Base-by-base conservation (phyloP, 2,888 invertebrate species). In the Flexamia atlantica region DNA sequence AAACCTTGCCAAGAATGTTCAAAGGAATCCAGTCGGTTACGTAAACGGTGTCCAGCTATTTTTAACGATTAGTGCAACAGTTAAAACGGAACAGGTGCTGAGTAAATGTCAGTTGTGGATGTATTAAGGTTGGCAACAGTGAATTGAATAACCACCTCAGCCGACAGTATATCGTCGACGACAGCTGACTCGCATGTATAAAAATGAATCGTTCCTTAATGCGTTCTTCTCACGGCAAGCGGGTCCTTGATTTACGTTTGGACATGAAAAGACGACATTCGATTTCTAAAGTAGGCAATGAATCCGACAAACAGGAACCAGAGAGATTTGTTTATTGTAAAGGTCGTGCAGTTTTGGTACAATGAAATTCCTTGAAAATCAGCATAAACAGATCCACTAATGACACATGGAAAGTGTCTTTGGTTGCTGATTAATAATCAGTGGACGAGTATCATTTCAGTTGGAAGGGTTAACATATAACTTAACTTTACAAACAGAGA, bases 91-190 rank as follows among this genome's bases (percentile, higher is more conserved):
- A 7, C 57, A 20, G 20, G 17, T 46, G 46, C 7, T 12, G 40
- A n/a, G 57, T 7, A 23, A 57, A 57, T 57, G 57, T 20, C 57
- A 57, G 23, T 12, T 7, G 46, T 14, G 25, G 9, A 53, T 53
- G 20, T 53, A n/a, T 53, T n/a, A n/a, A 50, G 50, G 57, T 57
- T 57, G 57, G 57, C 57, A 57, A 57, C 57, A 57, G 23, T 57
- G 57, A 5, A 57, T 46, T 46, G 57, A 46, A 12, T 46, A 46
- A 57, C 23, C 23, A 23, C 32, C 68, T 30, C 68, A 10, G 30
- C 68, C 68, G 7, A 10, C 68, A 17, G 30, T 28, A 68, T 68
- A 68, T 68, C 68, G 68, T 17, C 30, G 30, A 32, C 68, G 25
- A 36, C 36, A 60, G 60, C 28, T n/a, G 68, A 32, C 30, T 68